These are phyloP conservation scores for Coboldia fuscipes DNA, from an alignment of 1,140 invertebrate species.

Conservation along the genomic window DNA sequence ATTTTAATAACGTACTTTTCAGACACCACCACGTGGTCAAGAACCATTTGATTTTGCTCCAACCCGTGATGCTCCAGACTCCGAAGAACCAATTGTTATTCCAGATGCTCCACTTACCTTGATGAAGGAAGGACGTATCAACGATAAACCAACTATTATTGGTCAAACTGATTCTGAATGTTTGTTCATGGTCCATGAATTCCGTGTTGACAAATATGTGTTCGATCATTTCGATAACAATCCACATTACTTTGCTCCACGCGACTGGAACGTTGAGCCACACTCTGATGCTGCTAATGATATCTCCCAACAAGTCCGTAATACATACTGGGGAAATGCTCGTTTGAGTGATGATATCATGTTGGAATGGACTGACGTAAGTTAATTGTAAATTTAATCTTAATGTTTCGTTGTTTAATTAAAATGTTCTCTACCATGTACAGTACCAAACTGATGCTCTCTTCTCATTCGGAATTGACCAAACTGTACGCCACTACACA, in stretches of 20 bases:
- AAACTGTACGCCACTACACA: neutral
- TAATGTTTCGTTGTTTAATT: neutral
- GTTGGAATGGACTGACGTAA: neutral
- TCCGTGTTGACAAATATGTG: neutral
- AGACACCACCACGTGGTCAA: neutral
- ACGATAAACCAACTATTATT: slow-evolving; percentile 6
- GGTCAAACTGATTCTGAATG: slow-evolving; percentile 4
- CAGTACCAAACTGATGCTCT: neutral
- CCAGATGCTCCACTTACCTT: slow-evolving; percentile 4
- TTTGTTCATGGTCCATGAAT: neutral
- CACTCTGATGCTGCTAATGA: neutral
- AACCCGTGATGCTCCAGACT: neutral
- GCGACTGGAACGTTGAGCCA: neutral
- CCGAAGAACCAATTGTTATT: slow-evolving; percentile 1
- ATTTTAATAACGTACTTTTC: neutral
- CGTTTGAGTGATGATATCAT: neutral
- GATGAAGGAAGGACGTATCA: slow-evolving; percentile 5
- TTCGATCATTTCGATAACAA: neutral
- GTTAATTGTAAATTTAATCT: neutral
- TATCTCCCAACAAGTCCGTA: neutral
- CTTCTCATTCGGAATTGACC: neutral
- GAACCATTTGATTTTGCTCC: neutral
- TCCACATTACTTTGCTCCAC: slow-evolving; percentile 1
- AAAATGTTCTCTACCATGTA: too few species aligned
- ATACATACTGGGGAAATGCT: neutral